phyloP scores from a whole-genome alignment of 1,140 invertebrate genomes.

The Mamestra configurata region DNA sequence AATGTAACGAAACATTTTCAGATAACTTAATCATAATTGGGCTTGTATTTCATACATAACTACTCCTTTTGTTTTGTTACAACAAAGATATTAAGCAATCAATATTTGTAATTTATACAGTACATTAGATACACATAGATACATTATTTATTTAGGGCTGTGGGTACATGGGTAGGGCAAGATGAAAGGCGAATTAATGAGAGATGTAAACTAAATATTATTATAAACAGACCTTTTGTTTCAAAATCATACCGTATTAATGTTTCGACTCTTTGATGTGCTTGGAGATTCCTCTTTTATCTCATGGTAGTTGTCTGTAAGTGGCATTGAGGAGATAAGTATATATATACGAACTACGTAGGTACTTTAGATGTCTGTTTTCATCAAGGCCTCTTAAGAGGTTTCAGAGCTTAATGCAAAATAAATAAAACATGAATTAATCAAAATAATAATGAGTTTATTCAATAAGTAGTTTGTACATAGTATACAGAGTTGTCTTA shows the following conservation, averaged over 20 bases:
- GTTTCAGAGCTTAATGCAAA: too few relatives aligned
- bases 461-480: too few relatives aligned
- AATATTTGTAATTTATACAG: neutral
- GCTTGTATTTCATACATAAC: too few relatives aligned
- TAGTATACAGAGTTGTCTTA: too few relatives aligned
- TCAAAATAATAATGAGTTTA: too few relatives aligned
- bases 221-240: neutral
- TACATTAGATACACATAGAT: neutral
- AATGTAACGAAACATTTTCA: too few relatives aligned
- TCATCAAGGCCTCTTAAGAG: too few relatives aligned
- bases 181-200: slow-evolving; percentile 12
- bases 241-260: neutral
- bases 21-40: too few relatives aligned
- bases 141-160: neutral
- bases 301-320: neutral
- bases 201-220: slow-evolving; percentile 18
- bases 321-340: neutral
- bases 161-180: neutral
- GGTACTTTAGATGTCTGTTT: too few relatives aligned
- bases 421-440: too few relatives aligned
- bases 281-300: neutral
- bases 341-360: too few relatives aligned
- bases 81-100: neutral
- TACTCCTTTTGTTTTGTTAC: too few relatives aligned
- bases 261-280: neutral